A percentile compares a stretch with the other conserved stretches of the same genome.
Evolutionary conservation across 2,888 invertebrate genomes (phyloP).

Genomic region (Drosophila subquinaria): DNA sequence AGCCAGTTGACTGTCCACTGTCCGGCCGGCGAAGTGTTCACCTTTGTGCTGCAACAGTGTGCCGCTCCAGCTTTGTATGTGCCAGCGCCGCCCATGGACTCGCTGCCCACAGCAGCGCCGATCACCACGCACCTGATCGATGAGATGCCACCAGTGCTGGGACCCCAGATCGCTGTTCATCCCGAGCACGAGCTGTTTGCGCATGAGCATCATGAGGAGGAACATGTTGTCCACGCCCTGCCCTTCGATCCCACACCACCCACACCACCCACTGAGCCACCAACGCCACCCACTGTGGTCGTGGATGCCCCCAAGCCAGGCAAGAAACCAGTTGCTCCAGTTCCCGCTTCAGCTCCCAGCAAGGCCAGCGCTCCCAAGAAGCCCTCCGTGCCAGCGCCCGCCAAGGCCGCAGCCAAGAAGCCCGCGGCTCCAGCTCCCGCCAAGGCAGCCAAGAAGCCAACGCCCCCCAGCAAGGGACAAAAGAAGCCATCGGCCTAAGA

Average conservation of each 20-base stretch:
- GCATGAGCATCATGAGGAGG: slow-evolving; percentile 20
- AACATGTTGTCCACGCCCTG: slow-evolving; percentile 19
- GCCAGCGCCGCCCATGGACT: slow-evolving; percentile 77
- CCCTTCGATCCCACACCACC: slow-evolving; percentile 56
- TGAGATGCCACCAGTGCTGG: slow-evolving; percentile 50
- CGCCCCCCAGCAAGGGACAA: slow-evolving; percentile 60
- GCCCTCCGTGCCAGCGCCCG: slow-evolving; percentile 37
- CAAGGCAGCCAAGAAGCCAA: slow-evolving; percentile 61
- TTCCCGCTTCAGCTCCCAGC: slow-evolving; percentile 45
- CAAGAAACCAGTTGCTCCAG: slow-evolving; percentile 56
- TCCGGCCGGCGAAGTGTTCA: slow-evolving; percentile 80
- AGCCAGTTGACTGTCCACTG: slow-evolving; percentile 72
- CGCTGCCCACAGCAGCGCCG: slow-evolving; percentile 75
- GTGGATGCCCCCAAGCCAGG: slow-evolving; percentile 48
- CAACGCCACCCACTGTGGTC: slow-evolving; percentile 59
- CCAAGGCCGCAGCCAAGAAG: slow-evolving; percentile 64
- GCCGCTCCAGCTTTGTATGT: slow-evolving; percentile 73
- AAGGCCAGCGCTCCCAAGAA: slow-evolving; percentile 56
- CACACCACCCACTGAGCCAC: slow-evolving; percentile 55
- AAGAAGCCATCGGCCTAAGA: slow-evolving; percentile 65
- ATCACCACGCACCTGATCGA: slow-evolving; percentile 41
- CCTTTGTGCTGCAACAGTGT: slow-evolving; percentile 83
- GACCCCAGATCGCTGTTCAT: neutral
- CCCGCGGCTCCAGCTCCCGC: slow-evolving; percentile 43
- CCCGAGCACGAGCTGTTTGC: neutral